These are phyloP conservation scores for Ceratitis capitata DNA, from an alignment of 1,140 invertebrate species.

Conservation along the genomic window DNA sequence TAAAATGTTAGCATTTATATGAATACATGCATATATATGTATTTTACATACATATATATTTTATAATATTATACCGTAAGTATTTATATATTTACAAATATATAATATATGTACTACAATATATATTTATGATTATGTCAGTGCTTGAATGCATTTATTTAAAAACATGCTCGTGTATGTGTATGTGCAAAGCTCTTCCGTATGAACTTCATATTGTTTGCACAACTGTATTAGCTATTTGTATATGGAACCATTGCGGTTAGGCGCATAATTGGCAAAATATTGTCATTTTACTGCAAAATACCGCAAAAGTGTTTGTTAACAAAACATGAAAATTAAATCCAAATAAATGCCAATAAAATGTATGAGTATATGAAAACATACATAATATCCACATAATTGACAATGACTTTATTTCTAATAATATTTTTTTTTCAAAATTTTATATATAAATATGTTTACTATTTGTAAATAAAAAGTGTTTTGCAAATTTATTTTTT, in stretches of 20 bases:
- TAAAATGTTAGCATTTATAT: too few species aligned
- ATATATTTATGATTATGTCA: too few species aligned
- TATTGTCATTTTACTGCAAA: conserved; percentile 24
- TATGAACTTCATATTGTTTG: background rate
- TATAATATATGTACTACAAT: too few species aligned
- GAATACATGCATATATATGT: too few species aligned
- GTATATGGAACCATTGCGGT: background rate
- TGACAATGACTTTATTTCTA: background rate
- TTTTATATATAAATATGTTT: background rate
- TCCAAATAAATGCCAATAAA: conserved; percentile 12
- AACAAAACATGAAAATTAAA: conserved; percentile 4
- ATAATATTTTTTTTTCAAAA: too few species aligned
- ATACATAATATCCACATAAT: background rate
- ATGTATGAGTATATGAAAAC: background rate
- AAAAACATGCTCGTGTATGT: background rate
- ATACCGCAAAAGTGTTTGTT: conserved; percentile 24
- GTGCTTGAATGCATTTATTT: background rate
- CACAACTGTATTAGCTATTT: conserved; percentile 19
- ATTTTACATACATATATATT: too few species aligned
- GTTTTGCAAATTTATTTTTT: background rate
- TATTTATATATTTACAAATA: too few species aligned
- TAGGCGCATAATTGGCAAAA: background rate
- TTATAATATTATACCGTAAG: too few species aligned
- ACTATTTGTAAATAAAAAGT: background rate
- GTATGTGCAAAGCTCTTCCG: background rate